A percentile compares a stretch with the other conserved stretches of the same genome.
These are phyloP conservation scores for Melanotaenia duboulayi DNA, from an alignment of 2,113 vertebrate genomes.

Conservation along the genomic window DNA sequence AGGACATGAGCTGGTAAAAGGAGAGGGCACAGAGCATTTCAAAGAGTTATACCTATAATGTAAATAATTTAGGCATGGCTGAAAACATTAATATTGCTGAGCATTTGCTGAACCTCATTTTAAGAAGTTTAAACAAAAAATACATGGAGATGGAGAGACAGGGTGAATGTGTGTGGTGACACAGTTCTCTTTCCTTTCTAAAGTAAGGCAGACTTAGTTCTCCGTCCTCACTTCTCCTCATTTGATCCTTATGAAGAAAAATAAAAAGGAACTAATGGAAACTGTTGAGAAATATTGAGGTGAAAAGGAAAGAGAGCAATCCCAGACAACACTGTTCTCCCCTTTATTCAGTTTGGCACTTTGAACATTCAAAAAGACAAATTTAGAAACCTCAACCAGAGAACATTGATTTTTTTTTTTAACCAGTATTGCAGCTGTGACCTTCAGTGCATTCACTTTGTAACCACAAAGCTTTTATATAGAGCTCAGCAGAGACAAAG, in stretches of 20 bases:
- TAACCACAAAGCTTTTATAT: neutral
- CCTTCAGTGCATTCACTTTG: constrained; percentile 26
- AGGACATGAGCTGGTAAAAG: neutral
- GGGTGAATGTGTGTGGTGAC: neutral
- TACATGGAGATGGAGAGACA: too few relatives aligned
- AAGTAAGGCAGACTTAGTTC: constrained; percentile 45
- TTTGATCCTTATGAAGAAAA: constrained; percentile 52
- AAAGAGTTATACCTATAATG: neutral
- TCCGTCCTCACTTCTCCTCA: constrained; percentile 48
- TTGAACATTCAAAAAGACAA: constrained; percentile 33
- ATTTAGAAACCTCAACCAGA: constrained; percentile 62
- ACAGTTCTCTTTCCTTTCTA: constrained; percentile 34
- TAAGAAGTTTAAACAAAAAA: neutral
- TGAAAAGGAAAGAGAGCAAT: constrained; percentile 7
- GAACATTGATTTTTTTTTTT: constrained; percentile 56
- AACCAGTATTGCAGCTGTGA: constrained; percentile 15
- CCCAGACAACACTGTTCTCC: constrained; percentile 15
- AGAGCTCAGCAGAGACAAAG: neutral
- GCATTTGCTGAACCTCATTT: neutral
- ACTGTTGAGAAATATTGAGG: neutral
- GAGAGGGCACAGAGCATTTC: neutral
- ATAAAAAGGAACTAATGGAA: neutral
- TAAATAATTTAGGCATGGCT: neutral
- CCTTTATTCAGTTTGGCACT: constrained; percentile 43
- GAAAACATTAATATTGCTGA: neutral